These are phyloP conservation scores for Nansenia antarctica DNA, from an alignment of 2,113 vertebrate genomes.

Conservation along the genomic window DNA sequence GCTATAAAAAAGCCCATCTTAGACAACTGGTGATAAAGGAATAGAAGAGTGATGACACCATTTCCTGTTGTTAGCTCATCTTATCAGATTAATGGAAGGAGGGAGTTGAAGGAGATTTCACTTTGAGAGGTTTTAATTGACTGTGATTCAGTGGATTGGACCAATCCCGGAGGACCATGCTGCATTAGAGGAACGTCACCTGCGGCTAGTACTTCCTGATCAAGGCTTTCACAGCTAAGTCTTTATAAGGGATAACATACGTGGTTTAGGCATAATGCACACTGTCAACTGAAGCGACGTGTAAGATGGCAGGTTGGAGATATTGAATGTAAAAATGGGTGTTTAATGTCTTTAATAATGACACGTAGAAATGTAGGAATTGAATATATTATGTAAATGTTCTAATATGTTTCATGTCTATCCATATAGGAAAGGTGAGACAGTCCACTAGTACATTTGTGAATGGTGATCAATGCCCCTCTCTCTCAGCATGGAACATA, in stretches of 20 bases:
- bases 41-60: conserved; percentile 74
- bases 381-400: no score
- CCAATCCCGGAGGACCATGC: conserved; percentile 67
- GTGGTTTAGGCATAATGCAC: conserved; percentile 67
- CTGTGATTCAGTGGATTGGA: conserved; percentile 75
- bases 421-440: no score
- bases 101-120: conserved; percentile 74
- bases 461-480: no score
- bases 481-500: no score
- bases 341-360: no score
- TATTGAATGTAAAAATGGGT: no score
- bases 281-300: conserved; percentile 57
- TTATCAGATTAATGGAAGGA: conserved; percentile 78
- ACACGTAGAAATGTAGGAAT: no score
- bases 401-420: no score
- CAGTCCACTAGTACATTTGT: no score
- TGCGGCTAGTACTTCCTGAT: conserved; percentile 72
- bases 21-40: conserved; percentile 75
- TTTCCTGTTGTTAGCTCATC: conserved; percentile 78
- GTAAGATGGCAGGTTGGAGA: no score
- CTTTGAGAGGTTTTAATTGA: conserved; percentile 79
- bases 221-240: conserved; percentile 72
- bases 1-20: conserved; percentile 73
- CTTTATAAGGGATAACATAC: conserved; percentile 76
- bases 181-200: conserved; percentile 76